A percentile compares a stretch with the other conserved stretches of the same genome.
phyloP scores from a whole-genome alignment of 2,113 vertebrate species.

The Tragelaphus buxtoni region DNA sequence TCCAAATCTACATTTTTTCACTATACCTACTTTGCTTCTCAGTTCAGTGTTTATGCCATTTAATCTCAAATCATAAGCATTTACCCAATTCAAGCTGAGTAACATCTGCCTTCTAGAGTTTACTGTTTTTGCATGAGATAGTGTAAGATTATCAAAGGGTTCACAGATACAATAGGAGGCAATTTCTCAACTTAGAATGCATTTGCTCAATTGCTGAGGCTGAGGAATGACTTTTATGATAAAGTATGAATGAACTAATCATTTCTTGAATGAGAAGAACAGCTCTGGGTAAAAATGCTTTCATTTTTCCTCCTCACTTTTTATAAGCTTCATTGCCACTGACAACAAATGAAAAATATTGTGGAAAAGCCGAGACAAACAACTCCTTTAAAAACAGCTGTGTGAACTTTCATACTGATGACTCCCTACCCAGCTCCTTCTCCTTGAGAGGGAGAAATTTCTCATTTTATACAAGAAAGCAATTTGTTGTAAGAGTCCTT shows the following conservation, averaged over 20 bases:
- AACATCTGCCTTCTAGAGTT: background rate
- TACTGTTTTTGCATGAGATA: background rate
- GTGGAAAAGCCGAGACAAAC: background rate
- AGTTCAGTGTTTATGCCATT: background rate
- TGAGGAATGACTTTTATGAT: background rate
- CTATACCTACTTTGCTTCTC: background rate
- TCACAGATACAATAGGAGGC: background rate
- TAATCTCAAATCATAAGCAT: background rate
- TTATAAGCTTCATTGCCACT: background rate
- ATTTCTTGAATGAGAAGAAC: conserved; percentile 26
- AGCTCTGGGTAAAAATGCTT: background rate
- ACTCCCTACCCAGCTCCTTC: background rate
- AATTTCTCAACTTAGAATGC: background rate
- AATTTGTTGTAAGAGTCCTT: conserved; percentile 57
- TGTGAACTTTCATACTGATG: conserved; percentile 16
- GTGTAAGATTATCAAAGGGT: background rate
- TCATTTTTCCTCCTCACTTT: background rate
- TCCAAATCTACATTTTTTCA: background rate
- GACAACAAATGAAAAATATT: conserved; percentile 27
- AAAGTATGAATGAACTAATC: conserved; percentile 15
- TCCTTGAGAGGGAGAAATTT: conserved; percentile 5
- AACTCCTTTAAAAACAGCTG: background rate
- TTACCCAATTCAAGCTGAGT: background rate
- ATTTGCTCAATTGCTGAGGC: background rate
- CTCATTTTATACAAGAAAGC: conserved; percentile 47